These are phyloP conservation scores for Cyclophora albipunctata DNA, from an alignment of 2,888 invertebrate genomes.

Conservation along the genomic window DNA sequence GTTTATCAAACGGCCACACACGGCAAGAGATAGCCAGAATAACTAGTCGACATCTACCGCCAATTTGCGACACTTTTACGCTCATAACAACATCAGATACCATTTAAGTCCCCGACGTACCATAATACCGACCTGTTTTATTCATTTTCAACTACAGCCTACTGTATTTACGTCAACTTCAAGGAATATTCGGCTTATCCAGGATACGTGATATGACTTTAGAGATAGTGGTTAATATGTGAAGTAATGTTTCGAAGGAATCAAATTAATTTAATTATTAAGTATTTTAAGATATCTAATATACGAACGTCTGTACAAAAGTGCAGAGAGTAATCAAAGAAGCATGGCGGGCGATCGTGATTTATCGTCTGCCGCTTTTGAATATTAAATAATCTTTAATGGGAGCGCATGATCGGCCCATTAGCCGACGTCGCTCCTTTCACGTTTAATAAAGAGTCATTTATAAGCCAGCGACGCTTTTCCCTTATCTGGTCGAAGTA, in stretches of 20 bases:
- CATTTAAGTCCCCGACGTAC: conserved; percentile 39
- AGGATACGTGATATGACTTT: too few species aligned
- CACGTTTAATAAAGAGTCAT: conserved; percentile 76
- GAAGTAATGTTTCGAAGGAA: too few species aligned
- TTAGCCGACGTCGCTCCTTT: conserved; percentile 73
- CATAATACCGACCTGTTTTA: conserved; percentile 36
- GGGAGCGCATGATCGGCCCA: conserved; percentile 76
- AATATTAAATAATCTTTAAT: conserved; percentile 76
- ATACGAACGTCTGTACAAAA: conserved; percentile 50
- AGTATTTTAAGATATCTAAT: conserved; percentile 10
- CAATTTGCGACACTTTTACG: conserved; percentile 60
- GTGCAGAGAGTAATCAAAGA: conserved; percentile 66
- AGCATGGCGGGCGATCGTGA: conserved; percentile 70
- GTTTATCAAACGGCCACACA: conserved; percentile 59
- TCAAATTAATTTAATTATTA: conserved; percentile 10
- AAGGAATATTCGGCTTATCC: conserved; percentile 5
- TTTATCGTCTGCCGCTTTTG: conserved; percentile 73
- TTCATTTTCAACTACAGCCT: conserved; percentile 27
- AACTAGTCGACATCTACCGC: conserved; percentile 49
- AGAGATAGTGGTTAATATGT: too few species aligned
- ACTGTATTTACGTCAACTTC: conserved; percentile 5
- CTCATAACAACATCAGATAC: conserved; percentile 48
- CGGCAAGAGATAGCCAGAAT: conserved; percentile 38
- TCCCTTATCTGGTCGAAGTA: conserved; percentile 71
- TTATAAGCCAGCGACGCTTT: conserved; percentile 72